Base-by-base conservation (phyloP, 2,797 vertebrate species). In the Myripristis murdjan region DNA sequence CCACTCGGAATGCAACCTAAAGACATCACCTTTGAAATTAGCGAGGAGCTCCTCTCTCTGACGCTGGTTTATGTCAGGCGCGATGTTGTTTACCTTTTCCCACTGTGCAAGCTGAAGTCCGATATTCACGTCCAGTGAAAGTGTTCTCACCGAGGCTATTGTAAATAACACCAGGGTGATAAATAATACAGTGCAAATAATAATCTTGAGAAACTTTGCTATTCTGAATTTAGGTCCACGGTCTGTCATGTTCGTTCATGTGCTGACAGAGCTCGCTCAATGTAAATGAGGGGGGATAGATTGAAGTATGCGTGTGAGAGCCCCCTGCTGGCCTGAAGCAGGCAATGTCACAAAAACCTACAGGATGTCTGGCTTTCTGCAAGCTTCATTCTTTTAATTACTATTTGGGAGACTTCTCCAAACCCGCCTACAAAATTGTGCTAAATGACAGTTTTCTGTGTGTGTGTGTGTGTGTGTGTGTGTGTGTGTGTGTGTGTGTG, bases 11-110 rank as follows among this genome's bases (percentile, higher is more conserved):
- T 12, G 14, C 14, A 41, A 41, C 4, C 39, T 10, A 12, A 5
- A 22, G 7, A 10, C 4, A 9, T n/a, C 59, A 97, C 97, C 96
- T 96, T 94, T 95, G 49, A 97, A 94, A 12, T 85, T 66, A 1
- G 84, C 79, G 14, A 96, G 89, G 0, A 96, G 91, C 48, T 92
- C 73, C 56, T 82, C 63, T 73, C 91, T 89, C 83, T 94, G 93
- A 4, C 43, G 64, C 0, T 51, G 35, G 53, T 80, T 89, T 7
- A 95, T 73, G 18, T 83, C 81, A 0, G 90, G 66, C 0, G 91
- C 70, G 10, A 94, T 68, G 20, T 82, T 77, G 0, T 64, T 74
- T 0, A 90, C 91, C 52, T 87, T 87, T 35, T 94, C 93, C 95
- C 95, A 95, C 0, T 35, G 64, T 1, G 92, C 90, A 3, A 94